Evolutionary conservation across 2,113 vertebrate genomes (phyloP), one percentile per base, ranked within the genome.

Genomic region (Isurus oxyrinchus): DNA sequence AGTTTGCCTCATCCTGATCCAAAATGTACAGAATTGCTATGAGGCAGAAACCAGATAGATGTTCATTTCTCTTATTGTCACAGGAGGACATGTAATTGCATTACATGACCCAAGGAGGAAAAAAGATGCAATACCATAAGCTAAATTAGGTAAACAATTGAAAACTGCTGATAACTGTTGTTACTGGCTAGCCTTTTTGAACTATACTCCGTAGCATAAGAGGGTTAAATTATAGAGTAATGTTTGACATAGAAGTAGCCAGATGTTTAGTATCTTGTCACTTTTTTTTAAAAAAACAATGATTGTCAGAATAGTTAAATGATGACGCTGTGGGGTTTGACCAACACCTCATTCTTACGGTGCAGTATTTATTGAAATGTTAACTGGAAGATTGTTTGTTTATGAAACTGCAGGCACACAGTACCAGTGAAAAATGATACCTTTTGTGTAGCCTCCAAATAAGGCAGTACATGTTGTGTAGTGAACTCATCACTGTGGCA

Each of bases 401-500:
- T 72, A 55, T 95, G 93, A 95, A 53, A 27, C 25, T 72, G 66
- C 63, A 53, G 44, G 25, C 66, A 72, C 13, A 95, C 8, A 55
- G 3, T 95, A 11, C 11, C 5, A 31, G 6, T 95, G 94, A 95
- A 95, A 95, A 49, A 55, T 95, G 49, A 95, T 95, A 69, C 67
- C 72, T 44, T 31, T 72, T 67, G 19, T 67, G 94, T 31, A 35
- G 31, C 11, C 44, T 69, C 94, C 11, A 72, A 55, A 55, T 72
- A 95, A 72, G 67, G 66, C 94, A 95, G 94, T 72, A 53, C 40
- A 69, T 76, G 11, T 67, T 21, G 49, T 11, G 96, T 96, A 96
- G 96, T 96, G 97, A 97, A 97, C 97, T 96, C 96, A 97, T 98
- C 98, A 97, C 98, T 97, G 97, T 98, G 97, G 98, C 97, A 98